Evolutionary conservation across 2,797 vertebrate species (phyloP).

Genomic region (Limnodromus scolopaceus): DNA sequence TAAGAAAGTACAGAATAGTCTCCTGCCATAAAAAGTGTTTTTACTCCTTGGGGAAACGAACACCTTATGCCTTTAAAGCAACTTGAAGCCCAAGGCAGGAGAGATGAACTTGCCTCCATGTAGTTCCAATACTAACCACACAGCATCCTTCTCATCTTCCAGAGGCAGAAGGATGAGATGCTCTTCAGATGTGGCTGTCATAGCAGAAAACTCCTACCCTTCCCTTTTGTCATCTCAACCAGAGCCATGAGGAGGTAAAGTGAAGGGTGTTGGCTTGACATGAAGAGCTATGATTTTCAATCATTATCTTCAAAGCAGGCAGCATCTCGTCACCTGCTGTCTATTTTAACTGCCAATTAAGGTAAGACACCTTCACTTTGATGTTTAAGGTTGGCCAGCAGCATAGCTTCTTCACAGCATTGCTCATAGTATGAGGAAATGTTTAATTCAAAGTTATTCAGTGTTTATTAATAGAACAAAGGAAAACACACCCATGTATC

Average conservation of each 20-base stretch:
- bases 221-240: neutral
- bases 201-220: neutral
- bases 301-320: conserved; percentile 60
- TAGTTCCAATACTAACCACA: neutral
- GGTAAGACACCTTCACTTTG: conserved; percentile 31
- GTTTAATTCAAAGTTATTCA: conserved; percentile 34
- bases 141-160: neutral
- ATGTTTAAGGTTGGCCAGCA: conserved; percentile 46
- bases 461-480: conserved; percentile 60
- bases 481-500: conserved; percentile 17
- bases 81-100: neutral
- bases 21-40: neutral
- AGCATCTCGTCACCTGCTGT: conserved; percentile 28
- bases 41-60: neutral
- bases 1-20: neutral
- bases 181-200: neutral
- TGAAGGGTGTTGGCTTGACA: neutral
- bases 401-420: neutral
- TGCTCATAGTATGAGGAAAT: conserved; percentile 42
- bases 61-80: neutral
- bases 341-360: conserved; percentile 62
- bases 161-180: neutral
- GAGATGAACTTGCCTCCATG: neutral
- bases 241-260: neutral
- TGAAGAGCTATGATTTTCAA: conserved; percentile 8